phyloP scores from a whole-genome alignment of 2,113 vertebrate species.

The Sander vitreus region DNA sequence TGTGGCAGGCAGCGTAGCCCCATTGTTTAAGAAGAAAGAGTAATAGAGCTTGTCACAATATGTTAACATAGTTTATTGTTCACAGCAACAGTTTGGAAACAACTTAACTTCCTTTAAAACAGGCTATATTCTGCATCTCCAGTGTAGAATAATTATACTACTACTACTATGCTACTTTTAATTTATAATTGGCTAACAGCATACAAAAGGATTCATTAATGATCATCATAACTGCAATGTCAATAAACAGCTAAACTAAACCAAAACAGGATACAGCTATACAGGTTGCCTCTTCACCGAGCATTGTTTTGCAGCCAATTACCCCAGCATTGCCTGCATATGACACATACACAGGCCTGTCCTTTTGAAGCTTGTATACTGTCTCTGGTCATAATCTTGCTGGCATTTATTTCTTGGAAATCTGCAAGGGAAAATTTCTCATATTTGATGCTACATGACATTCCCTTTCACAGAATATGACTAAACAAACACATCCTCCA shows the following conservation, averaged over 20 bases:
- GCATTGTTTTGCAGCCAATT: conserved; percentile 69
- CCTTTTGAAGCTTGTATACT: conserved; percentile 72
- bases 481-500: conserved; percentile 63
- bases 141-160: conserved; percentile 49
- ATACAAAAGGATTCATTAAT: conserved; percentile 33
- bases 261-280: conserved; percentile 22
- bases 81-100: conserved; percentile 75
- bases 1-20: conserved; percentile 62
- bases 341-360: conserved; percentile 60
- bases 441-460: conserved; percentile 74
- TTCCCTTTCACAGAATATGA: conserved; percentile 65
- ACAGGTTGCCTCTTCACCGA: conserved; percentile 41
- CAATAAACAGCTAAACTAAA: conserved; percentile 27
- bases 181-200: conserved; percentile 40
- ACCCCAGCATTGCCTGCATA: conserved; percentile 43
- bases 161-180: conserved; percentile 27
- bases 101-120: conserved; percentile 68
- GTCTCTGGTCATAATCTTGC: conserved; percentile 68
- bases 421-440: conserved; percentile 68
- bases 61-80: conserved; percentile 76
- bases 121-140: conserved; percentile 28
- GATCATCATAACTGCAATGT: conserved; percentile 9
- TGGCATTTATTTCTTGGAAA: conserved; percentile 75
- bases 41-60: conserved; percentile 81
- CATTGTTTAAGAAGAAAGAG: conserved; percentile 77